Evolutionary conservation across 2,888 invertebrate species (phyloP), one percentile per base, ranked within the genome.

Genomic region (Zelleria hepariella): DNA sequence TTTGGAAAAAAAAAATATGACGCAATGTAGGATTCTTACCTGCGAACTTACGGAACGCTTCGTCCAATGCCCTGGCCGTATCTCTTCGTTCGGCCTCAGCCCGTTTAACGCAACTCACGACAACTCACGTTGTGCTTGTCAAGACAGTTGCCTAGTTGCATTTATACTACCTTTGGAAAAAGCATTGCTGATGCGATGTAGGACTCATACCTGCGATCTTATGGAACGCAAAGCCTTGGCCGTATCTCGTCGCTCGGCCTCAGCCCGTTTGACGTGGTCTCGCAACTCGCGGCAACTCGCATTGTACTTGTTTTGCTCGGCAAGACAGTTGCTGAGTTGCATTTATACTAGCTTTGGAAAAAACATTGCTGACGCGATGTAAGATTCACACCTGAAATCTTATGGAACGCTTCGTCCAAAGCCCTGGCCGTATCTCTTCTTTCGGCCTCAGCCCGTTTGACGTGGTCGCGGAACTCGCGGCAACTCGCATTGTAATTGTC

Each of bases 61-160:
- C 98, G 69, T 96, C 96, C 20, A 97, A 78, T 5, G 93, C 92
- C 32, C 97, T 86, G 5, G 92, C 93, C 58, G 96, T 94, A 68
- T 97, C 96, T 2, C 96, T 89, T 67, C 96, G 93, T 70, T 98
- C 96, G 59, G 93, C 92, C 76, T 98, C 98, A 0, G 93, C 92
- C 57, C 94, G 91, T 82, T 63, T 95, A 95, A n/a, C 97, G 89
- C 61, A 98, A 86, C 66, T 98, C 97, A 70, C 96, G 95, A 68
- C 96, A 95, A 57, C 94, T 94, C 64, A 91, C 92, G 71, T 93
- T 93, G 70, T 96, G 95, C 77, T 97, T 96, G 77, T 98, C 97
- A n/a, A n/a, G n/a, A n/a, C n/a, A n/a, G n/a, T n/a, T n/a, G n/a
- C n/a, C n/a, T n/a, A n/a, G n/a, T n/a, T n/a, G n/a, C n/a, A n/a